Conservation (phyloP, 2,113 vertebrate species). For the Nycticryphes semicollaris region DNA sequence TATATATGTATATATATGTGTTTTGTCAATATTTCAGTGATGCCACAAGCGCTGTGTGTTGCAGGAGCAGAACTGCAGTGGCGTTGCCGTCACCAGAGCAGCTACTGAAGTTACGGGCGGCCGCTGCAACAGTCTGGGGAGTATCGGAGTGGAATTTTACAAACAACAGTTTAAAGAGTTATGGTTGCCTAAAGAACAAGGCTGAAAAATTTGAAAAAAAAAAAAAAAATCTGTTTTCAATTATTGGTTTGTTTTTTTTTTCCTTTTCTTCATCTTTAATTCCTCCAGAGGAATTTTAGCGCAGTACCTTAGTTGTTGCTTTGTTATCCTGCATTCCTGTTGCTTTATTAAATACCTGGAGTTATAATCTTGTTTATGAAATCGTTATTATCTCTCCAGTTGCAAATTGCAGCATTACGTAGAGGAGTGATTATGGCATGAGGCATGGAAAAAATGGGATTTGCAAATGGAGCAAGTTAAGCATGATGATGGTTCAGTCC, state of each 20-base stretch:
- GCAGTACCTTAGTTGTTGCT: conserved; percentile 20
- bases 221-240: conserved; percentile 29
- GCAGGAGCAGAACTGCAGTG: not conserved
- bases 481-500: conserved; percentile 17
- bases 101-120: not conserved
- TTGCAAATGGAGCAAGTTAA: conserved; percentile 55
- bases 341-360: conserved; percentile 61
- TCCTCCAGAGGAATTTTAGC: not conserved
- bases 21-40: not conserved
- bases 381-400: conserved; percentile 67
- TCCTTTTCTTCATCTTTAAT: not conserved
- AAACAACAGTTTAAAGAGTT: conserved; percentile 46
- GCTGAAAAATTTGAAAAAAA: conserved; percentile 40
- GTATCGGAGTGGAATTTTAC: conserved; percentile 20
- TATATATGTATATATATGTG: not conserved
- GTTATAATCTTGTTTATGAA: conserved; percentile 63
- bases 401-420: conserved; percentile 57
- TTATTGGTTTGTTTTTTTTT: not conserved
- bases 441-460: conserved; percentile 54
- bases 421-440: conserved; percentile 58
- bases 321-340: conserved; percentile 27
- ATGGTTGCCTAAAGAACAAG: conserved; percentile 40
- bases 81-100: not conserved
- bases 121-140: not conserved
- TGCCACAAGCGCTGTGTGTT: not conserved